Conservation (phyloP, 2,888 invertebrate genomes). For the Diarsia brunnea region DNA sequence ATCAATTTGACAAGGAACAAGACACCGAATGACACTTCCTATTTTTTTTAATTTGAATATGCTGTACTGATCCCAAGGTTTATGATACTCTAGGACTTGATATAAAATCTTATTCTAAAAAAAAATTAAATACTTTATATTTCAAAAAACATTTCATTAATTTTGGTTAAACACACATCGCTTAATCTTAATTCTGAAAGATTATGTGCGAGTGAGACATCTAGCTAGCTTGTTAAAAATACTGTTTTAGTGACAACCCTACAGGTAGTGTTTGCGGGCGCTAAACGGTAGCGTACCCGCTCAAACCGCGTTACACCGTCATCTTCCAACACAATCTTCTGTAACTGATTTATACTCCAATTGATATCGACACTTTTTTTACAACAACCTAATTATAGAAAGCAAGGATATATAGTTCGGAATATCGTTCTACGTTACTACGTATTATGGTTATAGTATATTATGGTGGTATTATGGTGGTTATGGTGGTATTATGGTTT, state of each 20-base stretch:
- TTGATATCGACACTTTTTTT: slow-evolving; percentile 53
- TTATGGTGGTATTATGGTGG: no score
- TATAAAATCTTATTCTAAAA: no score
- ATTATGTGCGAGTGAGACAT: no score
- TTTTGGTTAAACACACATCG: no score
- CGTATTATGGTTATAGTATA: no score
- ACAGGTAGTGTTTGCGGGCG: slow-evolving; percentile 59
- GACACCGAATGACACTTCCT: no score
- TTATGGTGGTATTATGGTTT: no score
- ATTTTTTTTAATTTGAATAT: not conserved
- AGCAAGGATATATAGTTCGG: not conserved
- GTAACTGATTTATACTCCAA: slow-evolving; percentile 82
- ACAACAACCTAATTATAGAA: not conserved
- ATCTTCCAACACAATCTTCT: slow-evolving; percentile 87
- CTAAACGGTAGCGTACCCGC: slow-evolving; percentile 89
- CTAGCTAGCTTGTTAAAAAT: no score
- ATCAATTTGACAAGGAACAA: not conserved
- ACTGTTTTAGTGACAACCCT: slow-evolving; percentile 68
- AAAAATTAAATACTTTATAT: no score
- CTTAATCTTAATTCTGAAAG: no score
- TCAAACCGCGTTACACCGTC: slow-evolving; percentile 85
- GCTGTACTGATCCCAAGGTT: not conserved
- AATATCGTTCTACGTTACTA: not conserved
- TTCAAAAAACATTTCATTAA: no score
- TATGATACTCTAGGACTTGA: no score